These are phyloP conservation scores for Hypothenemus hampei DNA, from an alignment of 1,140 invertebrate genomes.

Conservation along the genomic window DNA sequence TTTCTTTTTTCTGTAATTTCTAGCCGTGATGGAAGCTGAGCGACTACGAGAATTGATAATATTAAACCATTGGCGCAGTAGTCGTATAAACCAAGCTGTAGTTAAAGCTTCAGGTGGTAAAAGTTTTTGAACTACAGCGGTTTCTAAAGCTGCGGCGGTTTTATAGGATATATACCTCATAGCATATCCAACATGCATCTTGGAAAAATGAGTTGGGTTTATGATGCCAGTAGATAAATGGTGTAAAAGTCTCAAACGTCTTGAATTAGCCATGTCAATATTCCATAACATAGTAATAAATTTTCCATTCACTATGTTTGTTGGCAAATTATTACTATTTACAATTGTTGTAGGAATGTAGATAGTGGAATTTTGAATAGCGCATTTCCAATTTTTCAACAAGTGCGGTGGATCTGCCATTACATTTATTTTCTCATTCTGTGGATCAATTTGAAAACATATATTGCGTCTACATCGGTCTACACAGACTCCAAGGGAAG, in stretches of 20 bases:
- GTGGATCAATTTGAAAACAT: too few relatives aligned
- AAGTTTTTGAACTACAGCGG: conserved; percentile 1
- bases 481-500: too few relatives aligned
- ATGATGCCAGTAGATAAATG: neutral
- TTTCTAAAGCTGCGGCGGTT: conserved; percentile 6
- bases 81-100: conserved; percentile 3
- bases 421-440: too few relatives aligned
- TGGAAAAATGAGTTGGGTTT: neutral
- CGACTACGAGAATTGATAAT: conserved; percentile 3
- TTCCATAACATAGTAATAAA: conserved; percentile 1
- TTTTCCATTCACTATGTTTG: conserved; percentile 1
- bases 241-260: neutral
- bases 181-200: conserved; percentile 1
- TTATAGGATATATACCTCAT: conserved; percentile 3
- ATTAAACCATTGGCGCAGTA: conserved; percentile 4
- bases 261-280: conserved; percentile 1
- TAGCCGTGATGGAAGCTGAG: neutral
- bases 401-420: neutral
- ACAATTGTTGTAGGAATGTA: neutral
- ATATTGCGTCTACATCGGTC: too few relatives aligned
- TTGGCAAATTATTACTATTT: conserved; percentile 1
- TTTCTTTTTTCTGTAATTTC: neutral
- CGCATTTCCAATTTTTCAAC: neutral
- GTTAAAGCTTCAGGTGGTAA: conserved; percentile 4
- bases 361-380: neutral